Evolutionary conservation across 2,797 vertebrate genomes (phyloP).

Genomic region (Chrosomus eos): DNA sequence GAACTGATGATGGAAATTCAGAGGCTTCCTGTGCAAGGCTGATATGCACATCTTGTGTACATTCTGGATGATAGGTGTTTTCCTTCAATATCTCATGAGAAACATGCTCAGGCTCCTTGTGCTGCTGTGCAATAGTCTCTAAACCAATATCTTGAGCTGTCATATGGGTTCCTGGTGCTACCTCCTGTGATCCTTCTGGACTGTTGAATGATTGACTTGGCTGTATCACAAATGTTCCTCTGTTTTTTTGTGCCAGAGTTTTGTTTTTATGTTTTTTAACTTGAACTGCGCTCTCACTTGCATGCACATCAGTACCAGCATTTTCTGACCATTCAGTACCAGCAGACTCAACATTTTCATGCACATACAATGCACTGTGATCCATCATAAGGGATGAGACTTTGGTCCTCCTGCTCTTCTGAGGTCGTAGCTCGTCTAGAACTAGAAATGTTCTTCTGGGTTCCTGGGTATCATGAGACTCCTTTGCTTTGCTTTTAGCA

Average conservation of each 20-base stretch:
- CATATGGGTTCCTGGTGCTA: background rate
- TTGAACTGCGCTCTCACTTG: background rate
- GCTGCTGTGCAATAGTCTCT: background rate
- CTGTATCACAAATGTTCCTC: conserved; percentile 67
- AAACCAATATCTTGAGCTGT: background rate
- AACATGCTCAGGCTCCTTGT: conserved; percentile 10
- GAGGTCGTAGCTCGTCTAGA: conserved; percentile 17
- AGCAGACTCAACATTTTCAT: background rate
- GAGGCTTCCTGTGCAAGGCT: conserved; percentile 15
- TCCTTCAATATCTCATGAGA: background rate
- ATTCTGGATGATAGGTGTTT: background rate
- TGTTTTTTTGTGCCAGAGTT: conserved; percentile 52
- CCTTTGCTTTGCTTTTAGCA: conserved; percentile 34
- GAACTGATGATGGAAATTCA: conserved; percentile 5
- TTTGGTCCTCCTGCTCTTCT: conserved; percentile 34
- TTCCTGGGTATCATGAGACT: background rate
- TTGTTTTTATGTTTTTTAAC: conserved; percentile 25
- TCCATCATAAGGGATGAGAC: background rate
- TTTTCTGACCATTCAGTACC: background rate
- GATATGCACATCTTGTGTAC: background rate
- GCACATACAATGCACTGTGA: background rate
- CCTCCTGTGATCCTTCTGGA: conserved; percentile 11
- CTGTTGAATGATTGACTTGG: background rate
- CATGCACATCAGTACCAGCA: background rate
- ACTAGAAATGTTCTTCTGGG: conserved; percentile 50